phyloP scores from a whole-genome alignment of 2,113 vertebrate genomes.

The Megalops atlanticus region DNA sequence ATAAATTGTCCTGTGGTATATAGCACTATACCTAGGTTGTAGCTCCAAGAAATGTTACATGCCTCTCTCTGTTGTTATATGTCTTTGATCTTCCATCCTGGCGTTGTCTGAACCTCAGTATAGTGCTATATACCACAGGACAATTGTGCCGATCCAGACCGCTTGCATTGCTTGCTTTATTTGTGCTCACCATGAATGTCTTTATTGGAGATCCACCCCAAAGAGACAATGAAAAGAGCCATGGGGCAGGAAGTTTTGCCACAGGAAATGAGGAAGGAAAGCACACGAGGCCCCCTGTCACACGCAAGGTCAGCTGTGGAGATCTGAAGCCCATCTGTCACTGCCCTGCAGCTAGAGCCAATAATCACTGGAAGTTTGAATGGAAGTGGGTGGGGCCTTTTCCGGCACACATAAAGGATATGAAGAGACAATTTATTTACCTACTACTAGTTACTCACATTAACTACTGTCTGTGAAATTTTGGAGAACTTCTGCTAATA shows the following conservation, averaged over 20 bases:
- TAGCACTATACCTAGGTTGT: too few relatives aligned
- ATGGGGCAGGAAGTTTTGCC: too few relatives aligned
- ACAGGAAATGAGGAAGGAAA: not conserved
- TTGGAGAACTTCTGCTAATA: not conserved
- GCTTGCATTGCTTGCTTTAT: too few relatives aligned
- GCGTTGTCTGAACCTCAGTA: too few relatives aligned
- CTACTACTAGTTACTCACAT: conserved; percentile 11
- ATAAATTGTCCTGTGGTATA: too few relatives aligned
- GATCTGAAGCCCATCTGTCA: not conserved
- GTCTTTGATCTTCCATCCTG: too few relatives aligned
- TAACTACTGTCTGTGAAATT: not conserved
- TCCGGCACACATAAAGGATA: not conserved
- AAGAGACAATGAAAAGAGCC: not conserved
- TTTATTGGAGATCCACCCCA: too few relatives aligned
- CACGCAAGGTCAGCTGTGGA: not conserved
- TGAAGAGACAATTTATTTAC: not conserved
- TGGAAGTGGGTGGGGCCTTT: not conserved
- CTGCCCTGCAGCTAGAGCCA: not conserved
- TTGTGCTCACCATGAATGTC: too few relatives aligned
- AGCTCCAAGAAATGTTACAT: too few relatives aligned
- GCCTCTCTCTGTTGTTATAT: too few relatives aligned
- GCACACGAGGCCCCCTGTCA: not conserved
- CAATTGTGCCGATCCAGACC: too few relatives aligned
- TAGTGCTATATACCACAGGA: too few relatives aligned
- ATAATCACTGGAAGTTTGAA: not conserved